Conservation (phyloP, 1,140 invertebrate genomes). For the Hydropsyche tenuis region DNA sequence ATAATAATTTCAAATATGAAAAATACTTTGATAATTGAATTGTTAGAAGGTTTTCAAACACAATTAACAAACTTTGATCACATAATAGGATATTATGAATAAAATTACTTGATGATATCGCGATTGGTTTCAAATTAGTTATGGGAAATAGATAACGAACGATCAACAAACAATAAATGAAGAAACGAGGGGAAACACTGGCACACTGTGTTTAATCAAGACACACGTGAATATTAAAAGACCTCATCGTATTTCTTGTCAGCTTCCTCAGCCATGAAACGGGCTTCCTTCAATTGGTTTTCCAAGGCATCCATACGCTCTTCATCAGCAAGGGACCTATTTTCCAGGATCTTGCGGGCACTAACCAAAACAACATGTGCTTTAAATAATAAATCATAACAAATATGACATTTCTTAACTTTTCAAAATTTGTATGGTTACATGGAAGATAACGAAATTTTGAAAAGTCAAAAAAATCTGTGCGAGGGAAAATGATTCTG, state of each 20-base stretch:
- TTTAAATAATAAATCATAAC: background rate
- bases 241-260: constrained; percentile 99
- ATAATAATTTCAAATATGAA: too few species aligned
- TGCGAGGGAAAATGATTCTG: background rate
- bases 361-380: constrained; percentile 63
- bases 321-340: constrained; percentile 99
- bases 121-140: background rate
- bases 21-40: too few species aligned
- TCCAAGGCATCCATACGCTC: constrained; percentile 99
- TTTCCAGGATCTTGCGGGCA: constrained; percentile 99
- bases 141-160: background rate
- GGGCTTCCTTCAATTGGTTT: constrained; percentile 98
- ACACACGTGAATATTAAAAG: constrained; percentile 53
- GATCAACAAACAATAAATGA: background rate
- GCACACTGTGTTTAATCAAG: background rate
- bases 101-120: too few species aligned
- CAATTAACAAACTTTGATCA: too few species aligned
- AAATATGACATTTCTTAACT: constrained; percentile 15
- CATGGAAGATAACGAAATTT: background rate
- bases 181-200: background rate
- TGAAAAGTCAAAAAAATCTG: background rate
- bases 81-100: too few species aligned
- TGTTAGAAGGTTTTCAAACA: too few species aligned
- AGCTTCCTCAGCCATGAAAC: constrained; percentile 99
- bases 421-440: background rate